Conservation (phyloP, 2,888 invertebrate species). For the Temnothorax rugatulus region DNA sequence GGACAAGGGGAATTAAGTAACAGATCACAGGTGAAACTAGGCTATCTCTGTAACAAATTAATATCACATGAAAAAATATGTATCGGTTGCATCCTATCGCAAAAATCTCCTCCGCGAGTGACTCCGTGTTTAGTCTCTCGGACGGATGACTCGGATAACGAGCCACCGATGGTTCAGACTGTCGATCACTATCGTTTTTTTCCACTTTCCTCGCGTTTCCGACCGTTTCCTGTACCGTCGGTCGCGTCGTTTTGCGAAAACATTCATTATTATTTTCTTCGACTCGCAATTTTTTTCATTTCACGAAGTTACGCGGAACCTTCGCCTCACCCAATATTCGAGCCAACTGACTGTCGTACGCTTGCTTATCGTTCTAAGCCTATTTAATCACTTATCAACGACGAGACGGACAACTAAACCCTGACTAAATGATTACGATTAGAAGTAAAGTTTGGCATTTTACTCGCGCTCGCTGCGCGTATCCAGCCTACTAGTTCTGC, state of each 20-base stretch:
- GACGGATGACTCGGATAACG: conserved; percentile 78
- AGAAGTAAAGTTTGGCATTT: conserved; percentile 77
- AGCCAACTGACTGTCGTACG: conserved; percentile 28
- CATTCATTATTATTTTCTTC: not conserved
- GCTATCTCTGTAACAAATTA: conserved; percentile 82
- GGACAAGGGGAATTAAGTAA: conserved; percentile 76
- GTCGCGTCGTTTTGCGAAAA: not conserved
- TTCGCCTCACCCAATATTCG: not conserved
- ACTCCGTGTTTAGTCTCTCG: conserved; percentile 66
- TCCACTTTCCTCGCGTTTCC: not conserved
- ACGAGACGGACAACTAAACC: conserved; percentile 75
- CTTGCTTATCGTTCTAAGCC: conserved; percentile 60
- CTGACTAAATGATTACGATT: conserved; percentile 75
- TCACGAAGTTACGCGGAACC: not conserved
- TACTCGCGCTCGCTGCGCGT: conserved; percentile 45
- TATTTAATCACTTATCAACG: conserved; percentile 70
- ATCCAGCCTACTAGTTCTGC: not conserved
- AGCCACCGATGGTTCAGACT: conserved; percentile 72
- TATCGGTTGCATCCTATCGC: conserved; percentile 77
- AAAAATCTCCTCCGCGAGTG: conserved; percentile 69
- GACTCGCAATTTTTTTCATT: not conserved
- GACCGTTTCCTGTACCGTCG: not conserved
- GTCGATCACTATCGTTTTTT: conserved; percentile 63
- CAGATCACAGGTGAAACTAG: conserved; percentile 83
- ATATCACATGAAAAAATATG: conserved; percentile 85